A percentile compares a stretch with the other conserved stretches of the same genome.
phyloP scores from a whole-genome alignment of 2,888 invertebrate species.

The Microchrysa polita region DNA sequence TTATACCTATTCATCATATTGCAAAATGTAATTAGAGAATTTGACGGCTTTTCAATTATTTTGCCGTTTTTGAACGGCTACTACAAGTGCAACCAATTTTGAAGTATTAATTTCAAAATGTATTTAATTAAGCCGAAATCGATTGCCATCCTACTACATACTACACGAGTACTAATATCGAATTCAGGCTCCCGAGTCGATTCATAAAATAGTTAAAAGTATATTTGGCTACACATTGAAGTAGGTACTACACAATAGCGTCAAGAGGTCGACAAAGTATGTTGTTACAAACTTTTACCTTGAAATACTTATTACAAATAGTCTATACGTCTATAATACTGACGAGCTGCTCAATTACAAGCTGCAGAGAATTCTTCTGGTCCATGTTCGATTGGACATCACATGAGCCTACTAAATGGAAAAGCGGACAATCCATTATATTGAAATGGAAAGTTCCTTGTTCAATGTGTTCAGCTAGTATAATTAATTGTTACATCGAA shows the following conservation, averaged over 20 bases:
- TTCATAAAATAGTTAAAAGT: neutral
- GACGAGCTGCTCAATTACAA: conserved; percentile 5
- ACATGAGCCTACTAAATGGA: neutral
- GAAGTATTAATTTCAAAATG: conserved; percentile 19
- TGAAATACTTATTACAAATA: neutral
- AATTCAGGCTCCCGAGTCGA: no score
- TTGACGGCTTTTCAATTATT: conserved; percentile 18
- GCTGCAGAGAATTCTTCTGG: neutral
- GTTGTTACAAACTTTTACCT: neutral
- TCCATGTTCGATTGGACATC: neutral
- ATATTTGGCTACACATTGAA: neutral
- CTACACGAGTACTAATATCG: no score
- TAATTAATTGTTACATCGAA: conserved; percentile 12
- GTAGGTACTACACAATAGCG: no score
- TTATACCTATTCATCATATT: conserved; percentile 30
- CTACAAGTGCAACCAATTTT: conserved; percentile 21
- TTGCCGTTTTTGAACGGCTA: neutral
- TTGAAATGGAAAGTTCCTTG: conserved; percentile 29
- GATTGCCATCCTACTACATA: neutral
- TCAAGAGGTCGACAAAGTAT: neutral
- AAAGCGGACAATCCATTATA: conserved; percentile 14
- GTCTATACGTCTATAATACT: no score
- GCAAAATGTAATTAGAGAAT: conserved; percentile 12
- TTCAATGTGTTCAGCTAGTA: neutral
- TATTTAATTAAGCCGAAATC: conserved; percentile 15